Evolutionary conservation across 1,140 invertebrate species (phyloP).

Genomic region (Eumeta japonica): DNA sequence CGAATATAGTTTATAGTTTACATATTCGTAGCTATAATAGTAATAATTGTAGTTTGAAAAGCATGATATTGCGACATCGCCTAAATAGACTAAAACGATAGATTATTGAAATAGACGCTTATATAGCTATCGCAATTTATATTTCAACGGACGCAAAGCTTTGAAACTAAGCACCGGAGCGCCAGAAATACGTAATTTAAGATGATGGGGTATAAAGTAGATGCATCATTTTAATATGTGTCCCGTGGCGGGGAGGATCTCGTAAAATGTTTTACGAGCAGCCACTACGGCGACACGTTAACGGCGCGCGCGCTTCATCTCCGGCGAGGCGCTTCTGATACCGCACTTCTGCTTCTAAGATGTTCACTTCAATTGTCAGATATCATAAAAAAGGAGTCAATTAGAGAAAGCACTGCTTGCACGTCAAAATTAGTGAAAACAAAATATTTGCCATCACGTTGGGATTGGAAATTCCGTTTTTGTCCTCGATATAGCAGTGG

Average conservation of each 20-base stretch:
- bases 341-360: background rate
- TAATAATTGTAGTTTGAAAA: too few relatives aligned
- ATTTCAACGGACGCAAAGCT: too few relatives aligned
- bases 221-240: constrained; percentile 46
- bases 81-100: too few relatives aligned
- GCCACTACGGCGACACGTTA: constrained; percentile 13
- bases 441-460: too few relatives aligned
- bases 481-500: too few relatives aligned
- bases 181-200: constrained; percentile 21
- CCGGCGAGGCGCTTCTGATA: constrained; percentile 3
- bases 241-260: constrained; percentile 19
- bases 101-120: too few relatives aligned
- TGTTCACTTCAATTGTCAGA: background rate
- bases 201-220: constrained; percentile 48
- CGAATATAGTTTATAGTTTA: too few relatives aligned
- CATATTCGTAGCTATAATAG: too few relatives aligned
- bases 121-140: too few relatives aligned
- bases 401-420: constrained; percentile 14
- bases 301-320: constrained; percentile 7
- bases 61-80: too few relatives aligned
- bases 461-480: too few relatives aligned
- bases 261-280: constrained; percentile 41
- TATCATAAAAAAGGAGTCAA: constrained; percentile 9
- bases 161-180: too few relatives aligned
- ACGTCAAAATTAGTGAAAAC: constrained; percentile 13